phyloP scores from a whole-genome alignment of 2,113 vertebrate species.

The Sphaerodactylus townsendi region DNA sequence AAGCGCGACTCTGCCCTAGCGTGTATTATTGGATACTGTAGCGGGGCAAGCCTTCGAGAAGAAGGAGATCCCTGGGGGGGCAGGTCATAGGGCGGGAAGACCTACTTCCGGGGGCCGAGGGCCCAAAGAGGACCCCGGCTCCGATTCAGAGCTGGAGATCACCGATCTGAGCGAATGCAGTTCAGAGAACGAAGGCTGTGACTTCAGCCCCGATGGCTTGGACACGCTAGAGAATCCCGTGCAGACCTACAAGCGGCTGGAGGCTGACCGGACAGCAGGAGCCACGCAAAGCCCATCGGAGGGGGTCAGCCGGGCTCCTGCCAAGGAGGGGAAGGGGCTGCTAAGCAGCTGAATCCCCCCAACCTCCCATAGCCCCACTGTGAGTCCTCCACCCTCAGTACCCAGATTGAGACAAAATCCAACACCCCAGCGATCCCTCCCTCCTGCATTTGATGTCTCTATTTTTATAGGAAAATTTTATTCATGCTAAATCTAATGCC shows the following conservation, averaged over 20 bases:
- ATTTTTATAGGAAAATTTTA: slow-evolving; percentile 42
- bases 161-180: slow-evolving; percentile 92
- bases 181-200: slow-evolving; percentile 84
- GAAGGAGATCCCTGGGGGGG: slow-evolving; percentile 52
- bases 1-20: slow-evolving; percentile 28
- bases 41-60: slow-evolving; percentile 48
- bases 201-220: slow-evolving; percentile 67
- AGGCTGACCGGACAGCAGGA: slow-evolving; percentile 22
- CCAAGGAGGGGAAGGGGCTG: slow-evolving; percentile 50
- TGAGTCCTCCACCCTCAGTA: background rate
- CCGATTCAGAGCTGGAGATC: slow-evolving; percentile 90
- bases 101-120: slow-evolving; percentile 37
- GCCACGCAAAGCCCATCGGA: slow-evolving; percentile 57
- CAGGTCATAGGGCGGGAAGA: slow-evolving; percentile 69
- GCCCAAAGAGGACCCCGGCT: slow-evolving; percentile 60
- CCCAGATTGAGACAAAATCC: background rate
- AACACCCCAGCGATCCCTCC: background rate
- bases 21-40: slow-evolving; percentile 72
- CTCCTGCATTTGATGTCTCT: background rate
- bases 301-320: slow-evolving; percentile 20
- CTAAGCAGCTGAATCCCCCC: background rate
- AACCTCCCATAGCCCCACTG: background rate
- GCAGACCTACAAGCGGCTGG: slow-evolving; percentile 24
- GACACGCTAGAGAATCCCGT: slow-evolving; percentile 23
- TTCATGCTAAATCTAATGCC: background rate